Percentiles rank a stretch among this genome's conserved stretches.
phyloP scores from a whole-genome alignment of 2,113 vertebrate species.

The Hemichromis elongatus region DNA sequence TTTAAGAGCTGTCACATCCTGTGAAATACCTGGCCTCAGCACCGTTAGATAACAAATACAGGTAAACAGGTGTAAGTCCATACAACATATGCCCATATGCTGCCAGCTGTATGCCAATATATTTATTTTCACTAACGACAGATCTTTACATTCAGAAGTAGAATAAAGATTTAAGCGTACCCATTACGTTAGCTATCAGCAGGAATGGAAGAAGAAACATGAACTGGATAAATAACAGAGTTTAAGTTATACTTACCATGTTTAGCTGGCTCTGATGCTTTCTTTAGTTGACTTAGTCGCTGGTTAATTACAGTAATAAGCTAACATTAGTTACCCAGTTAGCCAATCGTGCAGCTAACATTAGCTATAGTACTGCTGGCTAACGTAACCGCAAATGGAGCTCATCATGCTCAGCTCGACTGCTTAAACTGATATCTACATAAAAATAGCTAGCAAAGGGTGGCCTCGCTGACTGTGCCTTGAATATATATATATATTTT shows the following conservation, averaged over 20 bases:
- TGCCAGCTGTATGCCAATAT: background rate
- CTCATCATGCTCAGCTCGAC: constrained; percentile 47
- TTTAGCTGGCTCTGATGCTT: constrained; percentile 14
- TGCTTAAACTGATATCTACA: background rate
- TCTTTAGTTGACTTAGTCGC: constrained; percentile 7
- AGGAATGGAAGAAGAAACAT: background rate
- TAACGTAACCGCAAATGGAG: constrained; percentile 22
- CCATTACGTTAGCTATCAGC: background rate
- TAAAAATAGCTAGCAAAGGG: background rate
- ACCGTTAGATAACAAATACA: constrained; percentile 33
- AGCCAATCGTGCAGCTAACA: constrained; percentile 37
- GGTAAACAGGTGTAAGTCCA: background rate
- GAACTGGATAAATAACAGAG: background rate
- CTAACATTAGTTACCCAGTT: constrained; percentile 16
- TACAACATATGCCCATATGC: background rate
- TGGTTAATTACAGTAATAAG: constrained; percentile 19
- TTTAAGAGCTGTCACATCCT: constrained; percentile 36
- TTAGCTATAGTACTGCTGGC: constrained; percentile 55
- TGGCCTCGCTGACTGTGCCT: background rate
- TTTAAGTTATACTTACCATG: constrained; percentile 57
- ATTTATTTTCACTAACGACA: background rate
- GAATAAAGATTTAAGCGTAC: background rate
- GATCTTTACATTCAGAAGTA: background rate
- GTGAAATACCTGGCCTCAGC: constrained; percentile 11
- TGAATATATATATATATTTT: background rate